These are phyloP conservation scores for Sebastes trivittatus DNA, from an alignment of 2,797 vertebrate species.

Conservation along the genomic window DNA sequence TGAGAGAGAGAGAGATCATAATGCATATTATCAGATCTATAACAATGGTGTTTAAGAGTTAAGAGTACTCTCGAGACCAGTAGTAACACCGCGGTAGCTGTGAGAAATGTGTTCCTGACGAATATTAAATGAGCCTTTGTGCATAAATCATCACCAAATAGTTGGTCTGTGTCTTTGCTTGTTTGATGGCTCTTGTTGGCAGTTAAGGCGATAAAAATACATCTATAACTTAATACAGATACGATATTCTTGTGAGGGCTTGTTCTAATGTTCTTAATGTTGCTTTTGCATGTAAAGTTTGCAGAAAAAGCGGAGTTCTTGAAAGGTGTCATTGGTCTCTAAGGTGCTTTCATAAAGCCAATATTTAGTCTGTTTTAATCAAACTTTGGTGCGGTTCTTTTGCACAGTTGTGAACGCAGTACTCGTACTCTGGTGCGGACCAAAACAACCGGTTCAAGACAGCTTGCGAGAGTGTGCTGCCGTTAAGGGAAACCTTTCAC, in stretches of 20 bases:
- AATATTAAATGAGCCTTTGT: slow-evolving; percentile 21
- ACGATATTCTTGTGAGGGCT: background rate
- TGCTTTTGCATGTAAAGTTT: background rate
- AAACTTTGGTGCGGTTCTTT: background rate
- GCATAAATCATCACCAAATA: background rate
- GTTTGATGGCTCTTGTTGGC: background rate
- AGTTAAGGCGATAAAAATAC: background rate
- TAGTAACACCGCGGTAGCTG: background rate
- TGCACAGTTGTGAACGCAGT: background rate
- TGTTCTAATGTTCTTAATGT: background rate
- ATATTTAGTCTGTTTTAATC: background rate
- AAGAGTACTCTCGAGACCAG: slow-evolving; percentile 26
- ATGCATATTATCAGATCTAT: slow-evolving; percentile 33
- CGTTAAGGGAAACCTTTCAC: too few species aligned
- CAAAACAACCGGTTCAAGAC: too few species aligned
- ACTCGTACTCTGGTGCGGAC: background rate
- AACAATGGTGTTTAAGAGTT: slow-evolving; percentile 32
- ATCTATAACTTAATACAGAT: background rate
- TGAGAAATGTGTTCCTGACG: slow-evolving; percentile 16
- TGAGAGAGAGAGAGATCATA: background rate
- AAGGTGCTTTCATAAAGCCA: background rate
- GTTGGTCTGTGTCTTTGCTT: background rate
- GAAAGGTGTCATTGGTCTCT: background rate
- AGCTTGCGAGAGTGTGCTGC: too few species aligned
- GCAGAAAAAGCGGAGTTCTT: background rate